These are phyloP conservation scores for Amphiura filiformis DNA, from an alignment of 35 echinoderm and acorn worm genomes.

Conservation along the genomic window DNA sequence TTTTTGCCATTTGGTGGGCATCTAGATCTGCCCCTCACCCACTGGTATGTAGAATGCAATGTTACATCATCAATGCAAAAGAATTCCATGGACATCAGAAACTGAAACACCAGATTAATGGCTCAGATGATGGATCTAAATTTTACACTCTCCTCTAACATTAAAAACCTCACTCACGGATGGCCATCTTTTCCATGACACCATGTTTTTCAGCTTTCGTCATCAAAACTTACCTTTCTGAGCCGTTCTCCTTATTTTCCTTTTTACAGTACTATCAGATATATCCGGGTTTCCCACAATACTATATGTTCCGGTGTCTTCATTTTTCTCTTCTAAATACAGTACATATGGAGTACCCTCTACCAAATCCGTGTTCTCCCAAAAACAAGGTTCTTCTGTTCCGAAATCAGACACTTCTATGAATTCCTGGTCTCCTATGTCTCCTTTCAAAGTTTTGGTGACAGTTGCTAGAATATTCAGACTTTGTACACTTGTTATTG, in stretches of 20 bases:
- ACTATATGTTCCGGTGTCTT: neutral
- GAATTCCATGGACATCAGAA: no score
- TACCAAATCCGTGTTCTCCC: neutral
- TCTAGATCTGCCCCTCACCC: no score
- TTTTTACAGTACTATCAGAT: neutral
- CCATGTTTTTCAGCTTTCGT: no score
- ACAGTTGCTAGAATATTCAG: neutral
- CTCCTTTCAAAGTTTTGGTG: conserved; percentile 24
- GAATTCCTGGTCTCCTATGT: neutral
- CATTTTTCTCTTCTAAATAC: neutral
- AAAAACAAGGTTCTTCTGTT: conserved; percentile 33
- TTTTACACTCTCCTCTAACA: no score
- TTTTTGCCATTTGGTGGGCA: no score
- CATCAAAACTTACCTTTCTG: neutral
- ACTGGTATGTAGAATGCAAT: no score
- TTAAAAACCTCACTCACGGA: no score
- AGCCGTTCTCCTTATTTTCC: neutral
- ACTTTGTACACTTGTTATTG: neutral
- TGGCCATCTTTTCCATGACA: no score
- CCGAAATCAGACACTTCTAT: conserved; percentile 13
- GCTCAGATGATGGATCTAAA: no score
- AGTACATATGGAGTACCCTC: conserved; percentile 7
- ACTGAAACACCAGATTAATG: no score
- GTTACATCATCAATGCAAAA: no score
- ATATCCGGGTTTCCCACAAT: neutral